Evolutionary conservation across 2,113 vertebrate species (phyloP).

Genomic region (Neopipo cinnamomea): DNA sequence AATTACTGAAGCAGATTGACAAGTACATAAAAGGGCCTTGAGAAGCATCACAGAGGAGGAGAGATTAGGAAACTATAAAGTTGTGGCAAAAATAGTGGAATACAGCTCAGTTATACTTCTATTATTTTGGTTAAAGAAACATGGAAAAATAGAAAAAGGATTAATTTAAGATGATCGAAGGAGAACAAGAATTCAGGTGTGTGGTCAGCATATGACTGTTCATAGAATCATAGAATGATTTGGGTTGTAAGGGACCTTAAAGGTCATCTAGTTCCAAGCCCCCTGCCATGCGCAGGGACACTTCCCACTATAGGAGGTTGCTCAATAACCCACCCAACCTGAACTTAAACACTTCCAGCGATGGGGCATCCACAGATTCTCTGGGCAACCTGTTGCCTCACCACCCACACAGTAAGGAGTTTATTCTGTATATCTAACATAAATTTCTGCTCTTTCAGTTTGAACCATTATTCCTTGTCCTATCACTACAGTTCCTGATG

Average conservation of each 20-base stretch:
- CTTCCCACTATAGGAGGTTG: background rate
- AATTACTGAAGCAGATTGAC: background rate
- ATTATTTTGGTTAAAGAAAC: background rate
- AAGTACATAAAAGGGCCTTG: background rate
- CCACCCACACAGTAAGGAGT: background rate
- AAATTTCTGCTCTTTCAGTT: background rate
- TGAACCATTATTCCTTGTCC: background rate
- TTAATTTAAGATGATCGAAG: background rate
- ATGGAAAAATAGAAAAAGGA: background rate
- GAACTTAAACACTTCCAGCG: background rate
- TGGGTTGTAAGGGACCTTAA: background rate
- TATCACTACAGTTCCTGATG: background rate
- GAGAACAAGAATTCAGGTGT: background rate
- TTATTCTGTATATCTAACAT: background rate
- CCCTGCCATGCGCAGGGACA: background rate
- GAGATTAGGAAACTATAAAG: background rate
- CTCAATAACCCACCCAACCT: background rate
- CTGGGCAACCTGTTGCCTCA: background rate
- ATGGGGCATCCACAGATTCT: background rate
- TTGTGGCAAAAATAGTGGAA: background rate
- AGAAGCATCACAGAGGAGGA: background rate
- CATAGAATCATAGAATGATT: background rate
- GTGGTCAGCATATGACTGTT: background rate
- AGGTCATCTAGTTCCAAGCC: background rate
- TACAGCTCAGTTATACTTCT: background rate